A percentile compares a stretch with the other conserved stretches of the same genome.
Conservation (phyloP, 1,140 invertebrate species). For the Hestina assimilis region DNA sequence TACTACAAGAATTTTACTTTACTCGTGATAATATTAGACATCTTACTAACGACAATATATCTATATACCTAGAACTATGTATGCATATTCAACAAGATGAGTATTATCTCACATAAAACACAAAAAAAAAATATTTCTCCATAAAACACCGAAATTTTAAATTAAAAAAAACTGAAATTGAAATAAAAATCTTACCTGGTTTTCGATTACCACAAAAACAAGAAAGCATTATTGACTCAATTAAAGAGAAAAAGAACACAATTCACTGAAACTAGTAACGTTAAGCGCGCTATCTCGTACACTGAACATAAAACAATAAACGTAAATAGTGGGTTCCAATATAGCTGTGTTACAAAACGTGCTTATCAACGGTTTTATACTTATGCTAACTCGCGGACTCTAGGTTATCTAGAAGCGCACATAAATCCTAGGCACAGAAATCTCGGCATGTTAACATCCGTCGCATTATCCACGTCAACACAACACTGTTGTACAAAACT, state of each 20-base stretch:
- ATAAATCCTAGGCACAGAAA: not conserved
- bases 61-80: too few relatives aligned
- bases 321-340: slow-evolving; percentile 49
- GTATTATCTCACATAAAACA: too few relatives aligned
- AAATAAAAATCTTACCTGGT: slow-evolving; percentile 45
- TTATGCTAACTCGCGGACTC: slow-evolving; percentile 32
- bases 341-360: slow-evolving; percentile 40
- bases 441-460: not conserved
- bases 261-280: slow-evolving; percentile 51
- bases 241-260: slow-evolving; percentile 39
- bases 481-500: not conserved
- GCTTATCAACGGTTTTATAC: slow-evolving; percentile 58
- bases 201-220: slow-evolving; percentile 61
- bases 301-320: slow-evolving; percentile 64
- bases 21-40: too few relatives aligned
- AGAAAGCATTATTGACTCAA: slow-evolving; percentile 56
- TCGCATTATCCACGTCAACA: not conserved
- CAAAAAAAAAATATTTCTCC: not conserved
- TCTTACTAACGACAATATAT: too few relatives aligned
- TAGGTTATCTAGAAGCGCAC: slow-evolving; percentile 34
- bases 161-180: too few relatives aligned
- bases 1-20: too few relatives aligned
- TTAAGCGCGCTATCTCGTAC: slow-evolving; percentile 51
- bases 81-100: too few relatives aligned
- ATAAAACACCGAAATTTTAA: not conserved